Evolutionary conservation across 2,797 vertebrate species (phyloP).

Genomic region (Parotocinclus haroldoi): DNA sequence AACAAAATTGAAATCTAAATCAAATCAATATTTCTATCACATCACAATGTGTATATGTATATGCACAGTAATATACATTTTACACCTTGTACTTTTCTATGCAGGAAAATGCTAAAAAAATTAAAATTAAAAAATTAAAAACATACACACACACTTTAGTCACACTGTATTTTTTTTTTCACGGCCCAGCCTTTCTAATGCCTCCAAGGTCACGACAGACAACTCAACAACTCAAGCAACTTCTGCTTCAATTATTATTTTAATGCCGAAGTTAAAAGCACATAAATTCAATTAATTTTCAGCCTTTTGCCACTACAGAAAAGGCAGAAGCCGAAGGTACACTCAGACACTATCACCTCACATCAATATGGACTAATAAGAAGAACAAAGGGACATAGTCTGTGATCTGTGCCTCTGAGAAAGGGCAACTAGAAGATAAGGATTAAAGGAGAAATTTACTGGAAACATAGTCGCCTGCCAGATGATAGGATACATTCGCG

Average conservation of each 20-base stretch:
- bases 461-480: conserved; percentile 62
- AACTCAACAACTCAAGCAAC: conserved; percentile 66
- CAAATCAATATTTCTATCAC: too few relatives aligned
- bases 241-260: conserved; percentile 70
- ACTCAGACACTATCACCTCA: conserved; percentile 58
- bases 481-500: conserved; percentile 53
- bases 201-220: conserved; percentile 77
- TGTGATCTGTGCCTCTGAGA: conserved; percentile 63
- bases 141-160: too few relatives aligned
- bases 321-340: conserved; percentile 57
- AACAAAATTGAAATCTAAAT: too few relatives aligned
- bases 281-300: conserved; percentile 76
- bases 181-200: conserved; percentile 61
- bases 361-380: conserved; percentile 57
- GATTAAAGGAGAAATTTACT: conserved; percentile 66
- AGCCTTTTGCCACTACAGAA: conserved; percentile 67
- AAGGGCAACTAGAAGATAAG: conserved; percentile 72
- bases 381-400: conserved; percentile 61
- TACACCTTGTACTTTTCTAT: too few relatives aligned
- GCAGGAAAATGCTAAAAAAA: too few relatives aligned
- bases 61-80: too few relatives aligned
- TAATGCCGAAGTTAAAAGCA: conserved; percentile 79
- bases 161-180: too few relatives aligned
- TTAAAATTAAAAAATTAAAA: too few relatives aligned
- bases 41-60: too few relatives aligned